Conservation (phyloP, 2,888 invertebrate genomes). For the Caenorhabditis auriculariae region DNA sequence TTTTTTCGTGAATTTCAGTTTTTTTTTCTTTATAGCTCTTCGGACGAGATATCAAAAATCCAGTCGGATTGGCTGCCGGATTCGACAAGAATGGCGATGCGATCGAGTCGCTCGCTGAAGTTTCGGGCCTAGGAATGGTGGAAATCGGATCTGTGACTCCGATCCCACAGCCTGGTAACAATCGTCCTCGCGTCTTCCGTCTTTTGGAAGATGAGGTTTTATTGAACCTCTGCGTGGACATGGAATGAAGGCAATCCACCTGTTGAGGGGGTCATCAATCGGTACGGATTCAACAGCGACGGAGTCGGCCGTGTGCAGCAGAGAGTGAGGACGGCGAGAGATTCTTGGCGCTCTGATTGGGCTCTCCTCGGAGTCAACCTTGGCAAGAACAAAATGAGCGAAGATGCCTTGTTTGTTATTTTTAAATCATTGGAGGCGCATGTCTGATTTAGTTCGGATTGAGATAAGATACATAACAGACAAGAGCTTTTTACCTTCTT, state of each 20-base stretch:
- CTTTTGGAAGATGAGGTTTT: slow-evolving; percentile 79
- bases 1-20: slow-evolving; percentile 4
- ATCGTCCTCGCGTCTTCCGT: slow-evolving; percentile 87
- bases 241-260: too few species aligned
- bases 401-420: slow-evolving; percentile 68
- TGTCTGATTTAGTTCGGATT: too few species aligned
- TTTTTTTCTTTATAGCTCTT: slow-evolving; percentile 25
- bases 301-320: slow-evolving; percentile 72
- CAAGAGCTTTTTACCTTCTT: too few species aligned
- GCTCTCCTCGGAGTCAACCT: slow-evolving; percentile 82
- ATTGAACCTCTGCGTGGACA: background rate
- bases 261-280: slow-evolving; percentile 56
- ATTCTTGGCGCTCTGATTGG: slow-evolving; percentile 12
- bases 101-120: slow-evolving; percentile 28
- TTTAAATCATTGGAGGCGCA: too few species aligned
- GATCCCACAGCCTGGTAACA: slow-evolving; percentile 86
- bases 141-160: slow-evolving; percentile 91
- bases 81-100: slow-evolving; percentile 78
- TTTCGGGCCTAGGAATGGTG: slow-evolving; percentile 87
- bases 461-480: too few species aligned
- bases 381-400: slow-evolving; percentile 87
- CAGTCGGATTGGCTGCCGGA: slow-evolving; percentile 92
- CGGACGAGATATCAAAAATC: slow-evolving; percentile 76
- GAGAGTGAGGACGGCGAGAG: slow-evolving; percentile 34
- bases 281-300: slow-evolving; percentile 90